phyloP scores from a whole-genome alignment of 2,888 invertebrate species.

The Clepsis dumicolana region DNA sequence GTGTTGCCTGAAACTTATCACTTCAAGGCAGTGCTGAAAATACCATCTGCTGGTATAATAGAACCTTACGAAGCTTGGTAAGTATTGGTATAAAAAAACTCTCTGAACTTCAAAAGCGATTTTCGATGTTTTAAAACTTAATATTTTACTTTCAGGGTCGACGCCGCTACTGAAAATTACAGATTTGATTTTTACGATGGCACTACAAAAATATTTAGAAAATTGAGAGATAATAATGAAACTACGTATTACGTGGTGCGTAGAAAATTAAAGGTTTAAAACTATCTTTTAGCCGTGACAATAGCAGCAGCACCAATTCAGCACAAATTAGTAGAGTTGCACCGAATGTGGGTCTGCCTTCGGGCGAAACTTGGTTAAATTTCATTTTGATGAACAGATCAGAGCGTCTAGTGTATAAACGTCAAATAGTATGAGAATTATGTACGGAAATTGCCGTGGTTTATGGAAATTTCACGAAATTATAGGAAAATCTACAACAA shows the following conservation, averaged over 20 bases:
- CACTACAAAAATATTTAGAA: slow-evolving; percentile 41
- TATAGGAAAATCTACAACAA: no score
- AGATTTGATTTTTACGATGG: slow-evolving; percentile 46
- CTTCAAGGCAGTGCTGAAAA: slow-evolving; percentile 42
- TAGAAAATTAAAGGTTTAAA: background rate
- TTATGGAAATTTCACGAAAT: no score
- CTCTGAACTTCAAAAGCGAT: background rate
- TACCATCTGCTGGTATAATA: slow-evolving; percentile 41
- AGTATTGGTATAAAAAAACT: slow-evolving; percentile 1
- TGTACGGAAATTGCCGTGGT: no score
- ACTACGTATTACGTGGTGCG: slow-evolving; percentile 41
- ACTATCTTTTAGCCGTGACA: no score
- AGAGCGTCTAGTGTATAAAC: no score
- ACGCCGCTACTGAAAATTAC: slow-evolving; percentile 41
- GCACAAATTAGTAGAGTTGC: no score
- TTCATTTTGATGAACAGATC: no score
- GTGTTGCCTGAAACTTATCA: slow-evolving; percentile 43
- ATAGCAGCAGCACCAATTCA: no score
- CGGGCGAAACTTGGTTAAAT: no score
- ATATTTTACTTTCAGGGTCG: slow-evolving; percentile 38
- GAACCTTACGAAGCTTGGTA: slow-evolving; percentile 47
- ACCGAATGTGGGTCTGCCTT: no score
- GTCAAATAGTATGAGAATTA: no score
- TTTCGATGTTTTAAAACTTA: background rate
- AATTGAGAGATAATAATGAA: background rate